These are phyloP conservation scores for Brienomyrus brachyistius DNA, from an alignment of 2,113 vertebrate genomes.

Conservation along the genomic window DNA sequence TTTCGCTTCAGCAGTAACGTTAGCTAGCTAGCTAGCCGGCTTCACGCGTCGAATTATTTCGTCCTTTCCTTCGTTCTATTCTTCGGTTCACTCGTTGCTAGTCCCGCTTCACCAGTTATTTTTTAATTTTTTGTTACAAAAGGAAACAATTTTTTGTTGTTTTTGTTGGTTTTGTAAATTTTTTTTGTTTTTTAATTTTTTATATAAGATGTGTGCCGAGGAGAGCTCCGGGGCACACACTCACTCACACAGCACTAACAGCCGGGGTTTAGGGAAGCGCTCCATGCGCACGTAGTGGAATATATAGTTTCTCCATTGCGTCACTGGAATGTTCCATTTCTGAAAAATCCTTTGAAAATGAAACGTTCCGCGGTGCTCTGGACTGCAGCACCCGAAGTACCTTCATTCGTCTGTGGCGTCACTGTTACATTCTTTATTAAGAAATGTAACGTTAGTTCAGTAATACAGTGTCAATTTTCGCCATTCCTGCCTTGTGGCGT, in stretches of 20 bases:
- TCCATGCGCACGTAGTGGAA: neutral
- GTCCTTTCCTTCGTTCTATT: constrained; percentile 43
- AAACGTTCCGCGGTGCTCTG: neutral
- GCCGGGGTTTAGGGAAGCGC: constrained; percentile 46
- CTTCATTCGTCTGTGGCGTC: neutral
- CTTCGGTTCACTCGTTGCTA: constrained; percentile 47
- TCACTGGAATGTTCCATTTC: constrained; percentile 25
- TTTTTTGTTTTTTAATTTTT: constrained; percentile 72
- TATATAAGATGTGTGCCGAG: constrained; percentile 72
- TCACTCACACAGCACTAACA: constrained; percentile 51
- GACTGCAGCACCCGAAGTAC: neutral
- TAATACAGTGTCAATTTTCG: neutral
- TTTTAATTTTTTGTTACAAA: constrained; percentile 55
- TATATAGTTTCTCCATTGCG: constrained; percentile 34
- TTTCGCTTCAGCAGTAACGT: neutral
- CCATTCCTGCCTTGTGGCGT: neutral
- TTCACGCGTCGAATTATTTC: constrained; percentile 27
- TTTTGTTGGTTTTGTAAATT: constrained; percentile 56
- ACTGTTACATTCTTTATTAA: neutral
- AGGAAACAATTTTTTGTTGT: constrained; percentile 41
- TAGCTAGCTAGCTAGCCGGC: constrained; percentile 28
- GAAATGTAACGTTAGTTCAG: neutral
- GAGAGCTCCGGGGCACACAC: constrained; percentile 73
- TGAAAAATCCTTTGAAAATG: neutral
- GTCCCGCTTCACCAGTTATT: constrained; percentile 71